Percentiles rank a stretch among this genome's conserved stretches.
phyloP scores from a whole-genome alignment of 2,888 invertebrate genomes.

The Pecten maximus region DNA sequence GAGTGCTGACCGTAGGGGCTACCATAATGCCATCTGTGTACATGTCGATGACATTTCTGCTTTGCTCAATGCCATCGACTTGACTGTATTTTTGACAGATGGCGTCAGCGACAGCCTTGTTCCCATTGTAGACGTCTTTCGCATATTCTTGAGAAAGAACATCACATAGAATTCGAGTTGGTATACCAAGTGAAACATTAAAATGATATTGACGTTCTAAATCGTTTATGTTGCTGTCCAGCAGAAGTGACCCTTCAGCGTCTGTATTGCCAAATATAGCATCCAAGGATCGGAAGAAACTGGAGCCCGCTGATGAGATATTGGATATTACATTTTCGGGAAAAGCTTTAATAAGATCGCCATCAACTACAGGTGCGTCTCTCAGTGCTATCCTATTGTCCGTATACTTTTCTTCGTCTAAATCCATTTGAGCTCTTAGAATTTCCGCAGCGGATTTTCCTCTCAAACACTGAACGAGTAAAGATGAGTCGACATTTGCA shows the following conservation, averaged over 20 bases:
- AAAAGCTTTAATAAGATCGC: slow-evolving; percentile 3
- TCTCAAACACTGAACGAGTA: slow-evolving; percentile 21
- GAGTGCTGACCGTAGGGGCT: neutral
- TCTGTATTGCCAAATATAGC: slow-evolving; percentile 34
- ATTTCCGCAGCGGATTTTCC: neutral
- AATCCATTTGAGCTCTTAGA: neutral
- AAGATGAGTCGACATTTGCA: neutral
- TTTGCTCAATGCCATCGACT: neutral
- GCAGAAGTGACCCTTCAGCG: neutral
- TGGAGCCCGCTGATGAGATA: neutral
- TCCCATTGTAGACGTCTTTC: neutral
- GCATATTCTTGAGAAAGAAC: neutral
- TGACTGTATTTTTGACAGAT: neutral
- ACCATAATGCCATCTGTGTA: neutral
- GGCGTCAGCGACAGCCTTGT: neutral
- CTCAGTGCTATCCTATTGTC: neutral
- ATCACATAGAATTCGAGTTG: neutral
- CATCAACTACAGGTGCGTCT: slow-evolving; percentile 35
- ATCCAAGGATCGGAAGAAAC: slow-evolving; percentile 4
- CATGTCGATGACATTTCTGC: neutral
- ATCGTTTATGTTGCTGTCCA: neutral
- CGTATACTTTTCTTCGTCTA: neutral
- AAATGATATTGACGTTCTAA: neutral
- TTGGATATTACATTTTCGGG: neutral
- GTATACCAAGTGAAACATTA: neutral